Evolutionary conservation across 2,797 vertebrate genomes (phyloP), one percentile per base, ranked within the genome.

Genomic region (Ctenosaura bakeri): DNA sequence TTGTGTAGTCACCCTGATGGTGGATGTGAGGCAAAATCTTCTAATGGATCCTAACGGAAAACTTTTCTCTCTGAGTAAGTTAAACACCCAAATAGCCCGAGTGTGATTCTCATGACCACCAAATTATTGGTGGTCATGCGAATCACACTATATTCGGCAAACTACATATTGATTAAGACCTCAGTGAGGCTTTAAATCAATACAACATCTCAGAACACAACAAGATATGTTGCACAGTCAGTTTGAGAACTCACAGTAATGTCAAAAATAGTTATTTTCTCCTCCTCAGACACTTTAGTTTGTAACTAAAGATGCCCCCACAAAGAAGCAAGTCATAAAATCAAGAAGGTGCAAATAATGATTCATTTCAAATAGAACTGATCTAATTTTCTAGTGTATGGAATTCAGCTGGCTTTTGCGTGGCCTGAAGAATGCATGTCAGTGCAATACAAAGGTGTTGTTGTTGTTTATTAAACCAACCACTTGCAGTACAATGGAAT

Each of bases 141-240:
- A 66, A 4, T 1, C 71, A n/a, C 76, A 32, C 71, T 76, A 24
- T 52, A n/a, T 87, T 76, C 66, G 88, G 59, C 66, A 85, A 92
- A 84, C 20, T 46, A 16, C 8, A 62, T 83, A 62, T 56, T 86
- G 66, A 85, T 64, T n/a, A 66, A 94, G 78, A 22, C 54, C 20
- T 1, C 86, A 32, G 12, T 85, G 52, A 14, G 46, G 76, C 16
- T 76, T 92, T 88, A 32, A 84, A 26, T 90, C 84, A 91, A 35
- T 13, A 10, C 52, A 86, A 64, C 6, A n/a, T 73, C 14, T 82
- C 56, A 84, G 88, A 64, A 83, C 1, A 0, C 6, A 85, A 20
- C 64, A 90, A 80, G 46, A 18, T 92, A 24, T 50, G 0, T 74
- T 88, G 86, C 87, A 26, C 80, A 52, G 74, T 18, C 56, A 84